Base-by-base conservation (phyloP, 2,888 invertebrate species). In the Perdita meconis region DNA sequence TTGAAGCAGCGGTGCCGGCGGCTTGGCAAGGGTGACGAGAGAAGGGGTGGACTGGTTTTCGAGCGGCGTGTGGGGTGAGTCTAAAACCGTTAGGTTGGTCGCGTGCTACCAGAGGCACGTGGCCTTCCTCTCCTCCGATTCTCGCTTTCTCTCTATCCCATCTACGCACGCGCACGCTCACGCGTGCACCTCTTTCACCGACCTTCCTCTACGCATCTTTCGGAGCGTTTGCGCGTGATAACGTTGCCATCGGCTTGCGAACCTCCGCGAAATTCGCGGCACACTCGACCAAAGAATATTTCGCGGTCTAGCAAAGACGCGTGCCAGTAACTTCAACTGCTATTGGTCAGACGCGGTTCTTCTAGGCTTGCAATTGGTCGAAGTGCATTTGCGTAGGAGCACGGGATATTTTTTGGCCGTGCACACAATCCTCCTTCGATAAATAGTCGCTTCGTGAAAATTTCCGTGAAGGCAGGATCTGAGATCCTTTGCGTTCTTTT, bases 51-150 rank as follows among this genome's bases (percentile, higher is more conserved):
- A 90, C 89, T 90, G 90, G 89, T 90, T 89, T 89, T 88, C 81
- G 82, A 82, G 81, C 83, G 76, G 80, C 76, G 85, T 78, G 88
- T 88, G 87, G 89, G 90, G 89, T 88, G 89, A 90, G 90, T 83
- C 87, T 86, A 89, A 91, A 91, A 92, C 92, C 92, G 92, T 92
- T 92, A 91, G 91, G 90, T 89, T 87, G 88, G 92, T 92, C 92
- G 92, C 92, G 92, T 92, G 92, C 91, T 89, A 85, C 78, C 75
- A 81, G 24, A 84, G 85, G 89, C 92, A 90, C 92, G 92, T 90
- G 91, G 88, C 90, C 83, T 86, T 87, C 83, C 89, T 88, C 86
- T 79, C 57, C 36, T 44, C 72, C 56, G 36, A 2, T 47, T 55
- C 34, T 24, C 51, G 30, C 38, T 34, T 38, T 44, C 75, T 53